Base-by-base conservation (phyloP, 2,888 invertebrate species). In the Dermolepida albohirtum region DNA sequence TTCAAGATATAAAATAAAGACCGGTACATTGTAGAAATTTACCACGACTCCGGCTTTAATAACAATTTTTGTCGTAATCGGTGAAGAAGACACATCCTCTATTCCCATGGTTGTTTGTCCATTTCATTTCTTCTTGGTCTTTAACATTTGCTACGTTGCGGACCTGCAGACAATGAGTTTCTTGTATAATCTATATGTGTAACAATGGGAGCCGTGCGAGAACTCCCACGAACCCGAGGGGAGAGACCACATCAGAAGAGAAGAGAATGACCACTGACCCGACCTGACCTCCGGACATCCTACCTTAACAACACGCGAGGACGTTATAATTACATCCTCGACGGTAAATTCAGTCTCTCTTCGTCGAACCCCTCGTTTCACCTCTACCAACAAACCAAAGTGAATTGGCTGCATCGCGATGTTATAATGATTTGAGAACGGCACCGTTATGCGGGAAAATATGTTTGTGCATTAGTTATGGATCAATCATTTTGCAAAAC, bases 261-360 rank as follows among this genome's bases (percentile, higher is more conserved):
- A 55, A 59, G 54, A 67, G 79, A 79, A 79, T 81, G 80, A 81
- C 81, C 81, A 80, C 80, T 75, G 76, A 75, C 80, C 76, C 74
- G 75, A 75, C 75, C 76, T 74, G 71, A 71, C 75, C 74, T 66
- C 74, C 73, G 76, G 75, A 74, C 74, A 71, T 76, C 77, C 77
- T 75, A 73, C 72, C 72, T 66, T 72, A 70, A 72, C 75, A 34
- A 34, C 34, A 77, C 75, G 77, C 76, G 71, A 77, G 75, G 70
- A 71, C 74, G 54, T 65, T 68, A 64, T 74, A 73, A 73, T 73
- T 73, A 73, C 70, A 70, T 71, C 68, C 72, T 71, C 54, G 57
- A 44, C 57, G 57, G 29, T 34, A 10, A 10, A 34, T 6, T 34
- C 34, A 44, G 41, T 57, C 44, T 57, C 57, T 34, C 57, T 57